phyloP scores from a whole-genome alignment of 2,888 invertebrate genomes.

The Chaetogeoica ovagalla region DNA sequence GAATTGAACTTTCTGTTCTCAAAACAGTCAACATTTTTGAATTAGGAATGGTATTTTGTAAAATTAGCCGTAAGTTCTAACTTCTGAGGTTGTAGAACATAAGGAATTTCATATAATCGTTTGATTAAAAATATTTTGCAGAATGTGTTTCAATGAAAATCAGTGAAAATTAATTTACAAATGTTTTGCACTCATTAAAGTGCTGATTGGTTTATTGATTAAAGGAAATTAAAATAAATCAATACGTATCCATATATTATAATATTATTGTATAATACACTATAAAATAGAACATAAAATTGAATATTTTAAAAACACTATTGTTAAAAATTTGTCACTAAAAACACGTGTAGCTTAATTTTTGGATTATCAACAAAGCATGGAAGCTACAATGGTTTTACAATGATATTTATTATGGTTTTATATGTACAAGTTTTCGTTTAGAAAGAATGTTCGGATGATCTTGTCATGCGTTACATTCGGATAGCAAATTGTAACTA shows the following conservation, averaged over 20 bases:
- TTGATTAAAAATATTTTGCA: background rate
- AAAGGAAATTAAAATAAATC: background rate
- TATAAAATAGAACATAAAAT: background rate
- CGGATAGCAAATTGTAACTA: too few relatives aligned
- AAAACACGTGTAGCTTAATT: too few relatives aligned
- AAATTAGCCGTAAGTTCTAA: background rate
- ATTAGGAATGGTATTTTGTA: background rate
- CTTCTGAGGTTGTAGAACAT: background rate
- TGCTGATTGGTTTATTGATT: background rate
- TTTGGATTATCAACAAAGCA: too few relatives aligned
- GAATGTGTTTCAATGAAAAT: background rate
- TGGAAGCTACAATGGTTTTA: too few relatives aligned
- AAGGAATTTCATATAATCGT: background rate
- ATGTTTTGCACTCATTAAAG: background rate
- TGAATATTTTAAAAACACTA: background rate
- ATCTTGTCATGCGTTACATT: too few relatives aligned
- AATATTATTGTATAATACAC: background rate
- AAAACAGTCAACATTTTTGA: slow-evolving; percentile 19
- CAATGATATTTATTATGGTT: too few relatives aligned
- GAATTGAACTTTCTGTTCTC: slow-evolving; percentile 3
- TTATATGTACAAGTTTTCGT: too few relatives aligned
- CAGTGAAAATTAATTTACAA: background rate
- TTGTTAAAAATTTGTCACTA: too few relatives aligned
- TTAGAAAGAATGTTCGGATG: too few relatives aligned
- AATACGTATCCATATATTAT: background rate